These are phyloP conservation scores for Homarus americanus DNA, from an alignment of 1,140 invertebrate species.

Conservation along the genomic window DNA sequence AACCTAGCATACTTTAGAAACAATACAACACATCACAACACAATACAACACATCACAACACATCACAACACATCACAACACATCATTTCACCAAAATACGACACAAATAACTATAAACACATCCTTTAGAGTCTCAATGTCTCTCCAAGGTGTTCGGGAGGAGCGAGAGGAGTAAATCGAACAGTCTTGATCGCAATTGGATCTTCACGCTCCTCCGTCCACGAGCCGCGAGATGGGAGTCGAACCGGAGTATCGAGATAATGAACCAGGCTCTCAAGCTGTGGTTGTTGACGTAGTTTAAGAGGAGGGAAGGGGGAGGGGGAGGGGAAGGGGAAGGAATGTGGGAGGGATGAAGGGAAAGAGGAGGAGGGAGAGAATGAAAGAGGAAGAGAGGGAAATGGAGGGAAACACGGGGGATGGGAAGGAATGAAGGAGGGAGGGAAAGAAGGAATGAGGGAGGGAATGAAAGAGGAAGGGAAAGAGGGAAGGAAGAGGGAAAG, in stretches of 20 bases:
- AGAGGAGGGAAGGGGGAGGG: neutral
- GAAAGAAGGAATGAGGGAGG: neutral
- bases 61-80: neutral
- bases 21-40: too few species aligned
- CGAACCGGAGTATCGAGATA: constrained; percentile 4
- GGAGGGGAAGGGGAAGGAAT: too few species aligned
- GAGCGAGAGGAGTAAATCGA: constrained; percentile 2
- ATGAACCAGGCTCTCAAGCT: neutral
- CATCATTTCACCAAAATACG: neutral
- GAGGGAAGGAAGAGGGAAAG: neutral
- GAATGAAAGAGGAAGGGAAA: neutral
- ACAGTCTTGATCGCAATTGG: constrained; percentile 17
- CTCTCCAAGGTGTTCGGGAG: neutral
- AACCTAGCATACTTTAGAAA: too few species aligned
- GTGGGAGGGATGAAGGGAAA: neutral
- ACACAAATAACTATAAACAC: too few species aligned
- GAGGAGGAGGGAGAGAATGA: neutral
- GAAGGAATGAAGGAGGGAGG: neutral
- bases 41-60: neutral
- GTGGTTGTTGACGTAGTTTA: too few species aligned
- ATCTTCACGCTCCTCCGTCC: neutral
- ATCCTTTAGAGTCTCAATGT: too few species aligned
- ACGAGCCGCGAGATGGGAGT: neutral
- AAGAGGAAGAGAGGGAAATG: neutral
- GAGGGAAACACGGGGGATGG: neutral